Evolutionary conservation across 2,113 vertebrate genomes (phyloP).

Genomic region (Dicentrarchus labrax): DNA sequence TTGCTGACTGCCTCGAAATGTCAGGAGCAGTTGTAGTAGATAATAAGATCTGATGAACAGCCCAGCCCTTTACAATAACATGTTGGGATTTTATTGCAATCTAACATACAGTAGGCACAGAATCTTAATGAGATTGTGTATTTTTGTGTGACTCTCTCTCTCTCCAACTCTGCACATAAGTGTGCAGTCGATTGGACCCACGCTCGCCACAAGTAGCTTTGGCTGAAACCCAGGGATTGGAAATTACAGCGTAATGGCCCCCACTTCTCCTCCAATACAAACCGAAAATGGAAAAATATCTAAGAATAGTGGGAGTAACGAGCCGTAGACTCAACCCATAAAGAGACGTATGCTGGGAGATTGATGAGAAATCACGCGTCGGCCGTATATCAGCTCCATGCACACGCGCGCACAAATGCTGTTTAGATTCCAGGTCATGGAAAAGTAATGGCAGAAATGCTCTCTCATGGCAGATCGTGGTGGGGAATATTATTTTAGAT

Average conservation of each 20-base stretch:
- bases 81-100: conserved; percentile 30
- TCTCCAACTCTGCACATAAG: conserved; percentile 34
- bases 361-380: conserved; percentile 18
- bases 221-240: conserved; percentile 62
- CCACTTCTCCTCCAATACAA: conserved; percentile 34
- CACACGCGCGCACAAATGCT: neutral
- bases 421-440: conserved; percentile 27
- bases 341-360: conserved; percentile 22
- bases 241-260: conserved; percentile 57
- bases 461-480: conserved; percentile 6
- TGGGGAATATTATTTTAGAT: conserved; percentile 10
- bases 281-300: conserved; percentile 45
- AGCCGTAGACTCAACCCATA: conserved; percentile 47
- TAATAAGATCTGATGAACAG: conserved; percentile 23
- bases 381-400: neutral
- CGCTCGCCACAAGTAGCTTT: conserved; percentile 69
- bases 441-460: conserved; percentile 9
- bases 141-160: conserved; percentile 32
- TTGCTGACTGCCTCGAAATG: neutral
- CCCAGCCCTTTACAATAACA: conserved; percentile 29
- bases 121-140: conserved; percentile 51
- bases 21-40: neutral
- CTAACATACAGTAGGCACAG: conserved; percentile 15
- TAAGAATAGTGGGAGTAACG: conserved; percentile 62
- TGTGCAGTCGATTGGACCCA: conserved; percentile 57